phyloP scores from a whole-genome alignment of 2,888 invertebrate species.

The Trypoxylon attenuatum region DNA sequence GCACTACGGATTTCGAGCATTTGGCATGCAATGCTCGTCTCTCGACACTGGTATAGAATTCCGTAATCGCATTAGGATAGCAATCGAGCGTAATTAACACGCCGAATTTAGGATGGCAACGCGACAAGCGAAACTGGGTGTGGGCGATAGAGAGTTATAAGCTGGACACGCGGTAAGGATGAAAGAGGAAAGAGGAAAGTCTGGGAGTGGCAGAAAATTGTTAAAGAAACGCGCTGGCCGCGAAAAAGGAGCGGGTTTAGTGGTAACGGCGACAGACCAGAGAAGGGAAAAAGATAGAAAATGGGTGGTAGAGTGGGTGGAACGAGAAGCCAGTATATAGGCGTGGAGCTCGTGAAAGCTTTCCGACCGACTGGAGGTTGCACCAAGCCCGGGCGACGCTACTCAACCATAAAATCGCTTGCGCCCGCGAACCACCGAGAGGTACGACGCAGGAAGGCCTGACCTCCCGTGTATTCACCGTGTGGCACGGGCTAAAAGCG shows the following conservation, averaged over 20 bases:
- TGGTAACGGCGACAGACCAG: not conserved
- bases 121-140: no score
- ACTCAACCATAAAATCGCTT: conserved; percentile 45
- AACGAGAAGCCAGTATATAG: not conserved
- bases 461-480: not conserved
- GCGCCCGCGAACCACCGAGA: conserved; percentile 2
- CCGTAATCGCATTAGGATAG: conserved; percentile 25
- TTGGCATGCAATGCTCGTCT: no score
- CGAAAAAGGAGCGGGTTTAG: not conserved
- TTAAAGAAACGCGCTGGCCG: no score
- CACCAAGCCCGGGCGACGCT: conserved; percentile 24
- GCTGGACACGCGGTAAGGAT: no score
- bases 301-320: no score
- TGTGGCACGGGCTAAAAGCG: not conserved
- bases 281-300: no score
- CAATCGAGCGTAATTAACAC: conserved; percentile 10
- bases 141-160: no score
- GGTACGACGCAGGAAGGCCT: not conserved
- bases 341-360: conserved; percentile 25
- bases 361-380: conserved; percentile 34
- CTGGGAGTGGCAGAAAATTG: not conserved
- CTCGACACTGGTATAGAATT: conserved; percentile 9
- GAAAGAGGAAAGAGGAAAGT: not conserved
- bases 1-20: no score
- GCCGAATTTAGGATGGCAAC: conserved; percentile 15